Base-by-base conservation (phyloP, 2,888 invertebrate genomes). In the Erebia palarica region DNA sequence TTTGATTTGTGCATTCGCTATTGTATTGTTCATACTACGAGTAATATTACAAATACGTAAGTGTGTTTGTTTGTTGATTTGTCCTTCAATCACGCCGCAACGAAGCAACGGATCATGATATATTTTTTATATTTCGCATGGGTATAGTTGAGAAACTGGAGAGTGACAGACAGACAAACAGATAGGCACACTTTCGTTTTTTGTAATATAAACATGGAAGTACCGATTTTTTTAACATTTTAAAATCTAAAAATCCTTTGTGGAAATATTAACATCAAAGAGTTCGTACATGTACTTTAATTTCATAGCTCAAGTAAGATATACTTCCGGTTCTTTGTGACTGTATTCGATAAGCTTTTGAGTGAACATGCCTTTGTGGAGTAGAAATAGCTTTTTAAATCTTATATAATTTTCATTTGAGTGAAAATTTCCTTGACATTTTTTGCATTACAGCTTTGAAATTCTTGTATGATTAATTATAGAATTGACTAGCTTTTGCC, bases 271-370 rank as follows among this genome's bases (percentile, higher is more conserved):
- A 55, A 5, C 10, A 55, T 16, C 16, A n/a, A 13, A 7, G 14
- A 36, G 16, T 61, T 47, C 61, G 14, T 63, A 11, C 63, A 63
- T 49, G 13, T 61, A 44, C 16, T 63, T 49, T 49, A 3, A 63
- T 63, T 63, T 21, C 18, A 14, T 49, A 63, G 21, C 13, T 8
- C 59, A 49, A 47, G 21, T 18, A 42, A 44, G 18, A 16, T 44
- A 18, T 21, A 59, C 49, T 44, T 53, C 27, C 10, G n/a, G 49
- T 49, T 21, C 59, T 67, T 67, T 67, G 66, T 67, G 67, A 49
- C 2, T 65, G 68, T 73, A 68, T 64, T 75, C 69, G 73, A 70
- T 74, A 73, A 75, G 71, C 72, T 72, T 72, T 74, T 61, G 55
- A 53, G 14, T 69, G 60, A 55, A 69, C 66, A 73, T 59, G 61